phyloP scores from a whole-genome alignment of 2,888 invertebrate genomes.

The Embidobia sp. region DNA sequence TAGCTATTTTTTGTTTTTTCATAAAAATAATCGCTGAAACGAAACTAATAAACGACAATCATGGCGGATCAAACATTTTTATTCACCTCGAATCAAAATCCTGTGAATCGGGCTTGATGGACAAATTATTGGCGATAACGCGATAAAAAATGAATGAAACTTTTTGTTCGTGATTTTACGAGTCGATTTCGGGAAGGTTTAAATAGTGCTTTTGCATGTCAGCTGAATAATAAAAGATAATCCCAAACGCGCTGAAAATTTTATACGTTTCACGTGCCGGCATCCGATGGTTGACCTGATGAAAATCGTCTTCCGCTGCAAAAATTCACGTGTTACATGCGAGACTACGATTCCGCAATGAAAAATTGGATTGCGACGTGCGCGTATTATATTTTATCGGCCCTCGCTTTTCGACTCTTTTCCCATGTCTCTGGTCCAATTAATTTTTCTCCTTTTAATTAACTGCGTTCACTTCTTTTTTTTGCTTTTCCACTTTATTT shows the following conservation, averaged over 20 bases:
- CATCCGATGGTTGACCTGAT: slow-evolving; percentile 16
- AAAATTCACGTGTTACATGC: slow-evolving; percentile 15
- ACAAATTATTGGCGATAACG: background rate
- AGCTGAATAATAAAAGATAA: slow-evolving; percentile 39
- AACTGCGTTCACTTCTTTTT: background rate
- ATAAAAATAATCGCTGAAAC: too few species aligned
- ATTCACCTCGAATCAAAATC: too few species aligned
- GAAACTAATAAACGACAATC: too few species aligned
- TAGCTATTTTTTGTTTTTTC: too few species aligned
- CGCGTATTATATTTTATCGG: slow-evolving; percentile 9
- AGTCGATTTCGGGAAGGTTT: slow-evolving; percentile 2
- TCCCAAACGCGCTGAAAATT: slow-evolving; percentile 22
- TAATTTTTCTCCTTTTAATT: slow-evolving; percentile 6
- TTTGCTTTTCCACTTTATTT: background rate
- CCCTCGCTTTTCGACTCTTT: background rate
- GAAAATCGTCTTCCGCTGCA: slow-evolving; percentile 25
- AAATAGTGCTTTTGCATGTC: slow-evolving; percentile 11
- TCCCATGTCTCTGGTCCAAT: too few species aligned
- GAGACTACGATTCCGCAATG: slow-evolving; percentile 3
- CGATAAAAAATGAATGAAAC: background rate
- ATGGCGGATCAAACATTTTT: too few species aligned
- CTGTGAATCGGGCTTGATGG: too few species aligned
- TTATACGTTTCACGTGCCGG: slow-evolving; percentile 33
- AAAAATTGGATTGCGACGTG: slow-evolving; percentile 11
- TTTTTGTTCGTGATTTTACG: background rate